phyloP scores from a whole-genome alignment of 2,888 invertebrate genomes.

The Itoplectis maculator region DNA sequence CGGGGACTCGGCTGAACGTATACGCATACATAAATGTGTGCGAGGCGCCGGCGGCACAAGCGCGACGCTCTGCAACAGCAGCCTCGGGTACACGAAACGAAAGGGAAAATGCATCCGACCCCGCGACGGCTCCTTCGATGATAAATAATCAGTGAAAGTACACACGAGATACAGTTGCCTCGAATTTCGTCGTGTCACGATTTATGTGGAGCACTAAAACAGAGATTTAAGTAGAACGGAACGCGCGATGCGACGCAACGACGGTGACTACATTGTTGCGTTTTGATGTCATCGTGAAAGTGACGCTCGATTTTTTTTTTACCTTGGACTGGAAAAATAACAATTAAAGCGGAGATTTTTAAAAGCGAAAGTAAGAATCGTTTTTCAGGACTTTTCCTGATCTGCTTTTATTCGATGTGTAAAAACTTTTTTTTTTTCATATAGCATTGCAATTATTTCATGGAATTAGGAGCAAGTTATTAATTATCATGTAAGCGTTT shows the following conservation, averaged over 20 bases:
- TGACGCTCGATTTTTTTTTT: no score
- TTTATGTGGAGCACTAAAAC: background rate
- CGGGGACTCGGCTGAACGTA: conserved; percentile 21
- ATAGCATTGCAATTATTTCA: no score
- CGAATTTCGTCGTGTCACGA: conserved; percentile 23
- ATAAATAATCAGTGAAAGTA: conserved; percentile 67
- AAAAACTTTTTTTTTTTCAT: no score
- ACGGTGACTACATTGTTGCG: no score
- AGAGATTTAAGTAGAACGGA: background rate
- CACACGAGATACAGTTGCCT: conserved; percentile 21
- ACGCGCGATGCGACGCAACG: background rate
- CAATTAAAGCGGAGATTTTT: no score
- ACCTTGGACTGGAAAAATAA: no score
- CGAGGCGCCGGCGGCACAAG: conserved; percentile 46
- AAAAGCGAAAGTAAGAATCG: no score
- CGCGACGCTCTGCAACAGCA: conserved; percentile 14
- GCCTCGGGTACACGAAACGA: conserved; percentile 36
- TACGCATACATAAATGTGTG: background rate
- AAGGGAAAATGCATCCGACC: conserved; percentile 56
- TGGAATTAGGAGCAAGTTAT: no score
- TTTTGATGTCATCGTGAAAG: no score
- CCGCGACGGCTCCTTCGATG: conserved; percentile 37
- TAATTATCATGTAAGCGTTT: no score
- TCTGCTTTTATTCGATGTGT: no score
- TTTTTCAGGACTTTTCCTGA: no score